Conservation (phyloP, 2,113 vertebrate genomes). For the Hyaena hyaena region DNA sequence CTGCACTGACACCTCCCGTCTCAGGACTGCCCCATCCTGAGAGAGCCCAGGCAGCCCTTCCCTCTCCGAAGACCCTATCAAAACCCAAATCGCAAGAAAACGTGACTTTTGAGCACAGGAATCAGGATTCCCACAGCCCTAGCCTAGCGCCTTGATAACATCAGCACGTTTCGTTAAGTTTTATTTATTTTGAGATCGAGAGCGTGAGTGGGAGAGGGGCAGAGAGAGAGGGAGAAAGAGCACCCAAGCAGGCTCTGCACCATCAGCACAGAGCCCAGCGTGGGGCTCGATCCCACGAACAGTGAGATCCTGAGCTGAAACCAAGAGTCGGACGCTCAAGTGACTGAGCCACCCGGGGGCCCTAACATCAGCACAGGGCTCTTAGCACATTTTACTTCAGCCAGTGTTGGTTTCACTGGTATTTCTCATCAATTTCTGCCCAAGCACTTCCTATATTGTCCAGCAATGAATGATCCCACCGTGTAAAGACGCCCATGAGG, state of each 20-base stretch:
- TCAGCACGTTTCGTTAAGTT: too few species aligned
- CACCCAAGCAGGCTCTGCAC: too few species aligned
- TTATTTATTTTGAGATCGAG: too few species aligned
- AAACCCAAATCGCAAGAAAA: background rate
- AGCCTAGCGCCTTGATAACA: background rate
- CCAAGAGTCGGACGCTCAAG: too few species aligned
- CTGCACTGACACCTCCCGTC: accelerated
- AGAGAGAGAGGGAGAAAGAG: too few species aligned
- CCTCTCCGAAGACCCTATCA: background rate
- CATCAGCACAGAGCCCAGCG: too few species aligned
- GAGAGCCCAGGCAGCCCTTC: background rate
- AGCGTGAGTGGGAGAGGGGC: too few species aligned
- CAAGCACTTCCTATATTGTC: background rate
- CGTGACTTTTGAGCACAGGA: background rate
- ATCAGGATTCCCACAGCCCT: background rate
- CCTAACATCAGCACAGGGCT: background rate
- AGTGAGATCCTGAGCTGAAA: too few species aligned
- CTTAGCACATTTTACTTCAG: background rate
- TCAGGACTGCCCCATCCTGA: accelerated
- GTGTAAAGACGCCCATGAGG: background rate
- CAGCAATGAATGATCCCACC: background rate
- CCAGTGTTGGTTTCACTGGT: background rate
- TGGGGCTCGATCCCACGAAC: too few species aligned
- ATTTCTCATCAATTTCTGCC: background rate
- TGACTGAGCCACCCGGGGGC: too few species aligned